Evolutionary conservation across 2,888 invertebrate genomes (phyloP).

Genomic region (Acanthosepion pharaonis): DNA sequence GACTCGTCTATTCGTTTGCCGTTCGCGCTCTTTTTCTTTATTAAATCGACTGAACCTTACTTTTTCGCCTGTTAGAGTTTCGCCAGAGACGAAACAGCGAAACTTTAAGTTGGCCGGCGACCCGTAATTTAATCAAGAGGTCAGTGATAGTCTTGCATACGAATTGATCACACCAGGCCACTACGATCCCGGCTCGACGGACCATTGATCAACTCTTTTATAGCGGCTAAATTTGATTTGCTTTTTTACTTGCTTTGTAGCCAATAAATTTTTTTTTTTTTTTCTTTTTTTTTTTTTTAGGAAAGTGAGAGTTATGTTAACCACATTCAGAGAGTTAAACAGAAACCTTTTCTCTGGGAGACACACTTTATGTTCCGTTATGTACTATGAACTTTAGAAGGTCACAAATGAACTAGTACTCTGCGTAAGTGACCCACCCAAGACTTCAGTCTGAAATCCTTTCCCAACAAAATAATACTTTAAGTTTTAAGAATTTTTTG

Average conservation of each 20-base stretch:
- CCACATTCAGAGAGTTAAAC: background rate
- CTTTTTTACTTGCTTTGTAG: background rate
- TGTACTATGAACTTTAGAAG: background rate
- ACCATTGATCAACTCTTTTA: conserved; percentile 33
- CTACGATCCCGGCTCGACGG: background rate
- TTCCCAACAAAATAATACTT: conserved; percentile 18
- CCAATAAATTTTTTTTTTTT: background rate
- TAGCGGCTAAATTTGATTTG: conserved; percentile 20
- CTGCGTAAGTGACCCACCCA: background rate
- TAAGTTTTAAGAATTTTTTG: background rate
- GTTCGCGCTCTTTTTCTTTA: background rate
- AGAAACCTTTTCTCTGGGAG: background rate
- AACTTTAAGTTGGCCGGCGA: background rate
- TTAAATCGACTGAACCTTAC: background rate
- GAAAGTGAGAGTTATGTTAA: background rate
- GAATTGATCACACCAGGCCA: background rate
- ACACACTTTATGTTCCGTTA: background rate
- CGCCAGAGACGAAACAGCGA: conserved; percentile 6
- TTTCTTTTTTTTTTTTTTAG: too few species aligned
- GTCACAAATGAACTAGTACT: background rate
- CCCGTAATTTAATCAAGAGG: conserved; percentile 23
- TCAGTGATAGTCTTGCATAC: conserved; percentile 10
- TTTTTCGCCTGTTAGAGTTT: background rate
- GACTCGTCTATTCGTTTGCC: background rate
- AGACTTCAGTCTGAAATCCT: background rate